phyloP scores from a whole-genome alignment of 2,113 vertebrate genomes.

The Cervus canadensis region DNA sequence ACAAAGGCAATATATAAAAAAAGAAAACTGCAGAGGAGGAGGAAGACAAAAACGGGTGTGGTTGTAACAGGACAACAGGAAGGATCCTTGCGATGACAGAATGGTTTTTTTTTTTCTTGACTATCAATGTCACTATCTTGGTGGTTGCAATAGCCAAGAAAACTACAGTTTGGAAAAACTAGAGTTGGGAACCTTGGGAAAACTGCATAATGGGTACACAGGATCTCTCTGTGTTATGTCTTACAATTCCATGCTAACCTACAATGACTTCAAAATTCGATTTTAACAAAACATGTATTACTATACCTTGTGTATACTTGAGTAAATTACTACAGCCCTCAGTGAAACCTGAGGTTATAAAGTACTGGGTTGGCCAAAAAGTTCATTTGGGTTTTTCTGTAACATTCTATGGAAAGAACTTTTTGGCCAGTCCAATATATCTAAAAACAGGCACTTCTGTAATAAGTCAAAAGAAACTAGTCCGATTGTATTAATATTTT shows the following conservation, averaged over 20 bases:
- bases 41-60: background rate
- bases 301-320: background rate
- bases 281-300: background rate
- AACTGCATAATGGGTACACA: background rate
- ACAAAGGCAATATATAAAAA: background rate
- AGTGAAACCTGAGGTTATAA: background rate
- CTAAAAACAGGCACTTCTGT: background rate
- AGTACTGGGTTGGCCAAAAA: background rate
- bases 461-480: background rate
- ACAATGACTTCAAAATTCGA: background rate
- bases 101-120: background rate
- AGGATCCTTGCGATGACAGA: background rate
- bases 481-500: background rate
- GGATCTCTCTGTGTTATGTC: background rate
- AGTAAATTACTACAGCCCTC: background rate
- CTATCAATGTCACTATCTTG: background rate
- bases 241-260: background rate
- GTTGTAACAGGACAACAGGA: background rate
- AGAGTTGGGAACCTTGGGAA: background rate
- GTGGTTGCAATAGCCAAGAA: background rate
- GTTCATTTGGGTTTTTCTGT: background rate
- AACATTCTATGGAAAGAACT: background rate
- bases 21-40: background rate
- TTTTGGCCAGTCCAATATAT: background rate
- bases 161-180: background rate